Evolutionary conservation across 2,888 invertebrate genomes (phyloP), one percentile per base, ranked within the genome.

Genomic region (Watsonalla cultraria): DNA sequence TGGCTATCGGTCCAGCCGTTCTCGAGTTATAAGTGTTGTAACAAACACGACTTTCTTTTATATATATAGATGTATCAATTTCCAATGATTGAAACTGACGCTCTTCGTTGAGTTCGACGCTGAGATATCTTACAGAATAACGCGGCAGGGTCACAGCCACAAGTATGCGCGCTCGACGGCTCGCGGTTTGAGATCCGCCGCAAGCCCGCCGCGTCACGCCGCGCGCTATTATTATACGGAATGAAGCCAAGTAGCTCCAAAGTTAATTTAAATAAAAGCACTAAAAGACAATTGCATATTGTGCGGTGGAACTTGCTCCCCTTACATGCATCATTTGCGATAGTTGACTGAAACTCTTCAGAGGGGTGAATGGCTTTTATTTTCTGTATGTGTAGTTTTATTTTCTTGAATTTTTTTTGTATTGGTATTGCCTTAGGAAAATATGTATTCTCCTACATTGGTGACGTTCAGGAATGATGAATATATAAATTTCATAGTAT

Each of bases 181-280:
- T 56, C 47, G 59, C 47, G 56, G 47, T 56, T 39, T 45, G 37
- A 48, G 55, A 52, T 56, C 55, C 52, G 51, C 66, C 66, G 49
- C 59, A 57, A 53, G 51, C 55, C 50, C 46, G 51, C 60, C 46
- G 14, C 52, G 60, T 60, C 62, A 62, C 60, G 57, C 66, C 59
- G 63, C 58, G 61, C 63, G 64, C 72, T 64, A 72, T 73, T 71
- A 67, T 70, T 73, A 73, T 68, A 61, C 64, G 70, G 57, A 59
- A 63, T 62, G 58, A 54, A 63, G 68, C 63, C 62, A 65, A 73
- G 70, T 69, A 72, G 67, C 68, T 66, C 59, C 62, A 61, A 65
- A 69, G 65, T 70, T 68, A 58, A 70, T 74, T 72, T 69, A 70
- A 70, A 73, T 74, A 74, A 70, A 72, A 70, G 58, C 64, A 65